Evolutionary conservation across 2,888 invertebrate genomes (phyloP).

Genomic region (Megastigmus dorsalis): DNA sequence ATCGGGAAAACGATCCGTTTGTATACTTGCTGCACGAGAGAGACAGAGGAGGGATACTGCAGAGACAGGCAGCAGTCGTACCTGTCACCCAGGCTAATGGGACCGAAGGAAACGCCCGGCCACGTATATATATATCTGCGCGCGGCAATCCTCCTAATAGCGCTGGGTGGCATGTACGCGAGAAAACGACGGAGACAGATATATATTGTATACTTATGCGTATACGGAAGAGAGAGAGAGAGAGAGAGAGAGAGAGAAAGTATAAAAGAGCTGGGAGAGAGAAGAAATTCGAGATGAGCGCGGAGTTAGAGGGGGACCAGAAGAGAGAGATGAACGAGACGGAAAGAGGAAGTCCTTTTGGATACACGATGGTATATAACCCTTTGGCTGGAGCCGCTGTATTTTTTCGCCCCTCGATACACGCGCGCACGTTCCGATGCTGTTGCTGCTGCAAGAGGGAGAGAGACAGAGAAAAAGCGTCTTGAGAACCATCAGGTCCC

Average conservation of each 20-base stretch:
- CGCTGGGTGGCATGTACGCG: neutral
- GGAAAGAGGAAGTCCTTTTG: constrained; percentile 39
- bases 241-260: constrained; percentile 17
- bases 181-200: neutral
- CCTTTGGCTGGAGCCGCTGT: constrained; percentile 5
- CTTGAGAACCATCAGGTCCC: constrained; percentile 43
- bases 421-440: constrained; percentile 9
- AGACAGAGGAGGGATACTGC: constrained; percentile 18
- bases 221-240: neutral
- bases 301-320: constrained; percentile 11
- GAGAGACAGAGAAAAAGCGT: constrained; percentile 5
- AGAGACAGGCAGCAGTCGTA: constrained; percentile 23
- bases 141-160: constrained; percentile 57
- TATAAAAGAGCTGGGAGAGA: constrained; percentile 20
- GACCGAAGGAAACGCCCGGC: constrained; percentile 43
- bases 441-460: neutral
- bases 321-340: constrained; percentile 14
- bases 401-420: neutral
- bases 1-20: constrained; percentile 51
- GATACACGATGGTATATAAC: constrained; percentile 7
- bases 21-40: neutral
- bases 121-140: no score
- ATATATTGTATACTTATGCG: neutral
- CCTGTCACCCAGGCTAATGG: constrained; percentile 47
- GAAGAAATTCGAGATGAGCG: constrained; percentile 61